Percentiles rank a stretch among this genome's conserved stretches.
Conservation (phyloP, 2,888 invertebrate genomes). For the Drosophila limbata region DNA sequence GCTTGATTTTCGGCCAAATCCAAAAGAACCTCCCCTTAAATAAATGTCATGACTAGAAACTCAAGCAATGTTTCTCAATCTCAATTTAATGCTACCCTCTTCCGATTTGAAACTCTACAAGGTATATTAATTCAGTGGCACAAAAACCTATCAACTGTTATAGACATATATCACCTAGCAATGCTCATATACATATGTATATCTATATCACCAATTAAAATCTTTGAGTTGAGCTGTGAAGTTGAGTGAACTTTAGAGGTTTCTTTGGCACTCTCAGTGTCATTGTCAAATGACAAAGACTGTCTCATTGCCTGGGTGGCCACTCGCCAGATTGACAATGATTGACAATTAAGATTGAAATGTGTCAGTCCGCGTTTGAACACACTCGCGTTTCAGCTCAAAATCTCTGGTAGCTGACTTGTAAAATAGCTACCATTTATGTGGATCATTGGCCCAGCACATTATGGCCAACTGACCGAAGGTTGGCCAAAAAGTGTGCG, state of each 20-base stretch:
- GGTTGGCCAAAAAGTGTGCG: constrained; percentile 37
- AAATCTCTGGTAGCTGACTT: constrained; percentile 12
- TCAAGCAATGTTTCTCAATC: too few species aligned
- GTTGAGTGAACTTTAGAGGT: constrained; percentile 74
- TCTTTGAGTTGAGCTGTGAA: constrained; percentile 51
- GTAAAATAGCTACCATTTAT: constrained; percentile 61
- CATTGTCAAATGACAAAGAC: constrained; percentile 55
- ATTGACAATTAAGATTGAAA: constrained; percentile 70
- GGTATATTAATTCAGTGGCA: neutral
- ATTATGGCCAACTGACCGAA: constrained; percentile 63
- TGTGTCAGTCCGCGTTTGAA: constrained; percentile 44
- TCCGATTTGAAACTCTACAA: neutral
- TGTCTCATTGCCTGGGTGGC: constrained; percentile 61
- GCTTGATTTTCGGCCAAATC: too few species aligned
- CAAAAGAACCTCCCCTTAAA: too few species aligned
- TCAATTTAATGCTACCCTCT: neutral
- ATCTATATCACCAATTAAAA: constrained; percentile 44
- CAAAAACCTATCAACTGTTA: constrained; percentile 5
- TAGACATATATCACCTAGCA: neutral
- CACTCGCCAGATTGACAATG: constrained; percentile 68
- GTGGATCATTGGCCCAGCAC: constrained; percentile 68
- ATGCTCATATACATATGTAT: neutral
- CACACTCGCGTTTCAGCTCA: constrained; percentile 16
- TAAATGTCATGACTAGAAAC: too few species aligned
- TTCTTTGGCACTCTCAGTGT: constrained; percentile 58